Conservation (phyloP, 2,888 invertebrate genomes). For the Xiphydria camelus region DNA sequence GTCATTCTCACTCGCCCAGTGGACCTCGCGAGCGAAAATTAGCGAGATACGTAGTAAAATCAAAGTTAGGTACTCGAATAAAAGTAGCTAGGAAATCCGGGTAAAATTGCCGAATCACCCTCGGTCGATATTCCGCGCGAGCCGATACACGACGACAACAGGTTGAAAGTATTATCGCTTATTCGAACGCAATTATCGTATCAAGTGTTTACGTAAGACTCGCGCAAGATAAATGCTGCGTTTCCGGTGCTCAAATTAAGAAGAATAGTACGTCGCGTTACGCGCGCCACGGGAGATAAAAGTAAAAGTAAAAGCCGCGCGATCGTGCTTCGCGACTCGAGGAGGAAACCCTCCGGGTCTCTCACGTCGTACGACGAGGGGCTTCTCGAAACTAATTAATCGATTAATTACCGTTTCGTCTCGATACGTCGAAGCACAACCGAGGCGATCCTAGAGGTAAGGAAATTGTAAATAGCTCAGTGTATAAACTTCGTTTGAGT, state of each 20-base stretch:
- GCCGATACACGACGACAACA: conserved; percentile 33
- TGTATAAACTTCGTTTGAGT: conserved; percentile 47
- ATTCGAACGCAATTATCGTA: conserved; percentile 47
- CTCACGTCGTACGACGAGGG: no score
- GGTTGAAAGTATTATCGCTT: conserved; percentile 54
- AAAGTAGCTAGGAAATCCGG: neutral
- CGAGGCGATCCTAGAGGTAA: conserved; percentile 10
- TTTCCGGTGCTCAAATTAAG: conserved; percentile 35
- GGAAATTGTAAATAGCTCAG: conserved; percentile 47
- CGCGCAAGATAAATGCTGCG: conserved; percentile 10
- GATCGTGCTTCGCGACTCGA: no score
- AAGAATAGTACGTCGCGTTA: no score
- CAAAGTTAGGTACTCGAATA: neutral
- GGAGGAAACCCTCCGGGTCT: no score
- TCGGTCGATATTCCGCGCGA: neutral
- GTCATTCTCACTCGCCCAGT: no score
- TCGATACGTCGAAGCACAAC: no score
- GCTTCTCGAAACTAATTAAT: no score
- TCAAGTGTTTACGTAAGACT: conserved; percentile 35
- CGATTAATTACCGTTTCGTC: no score
- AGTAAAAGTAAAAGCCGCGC: no score
- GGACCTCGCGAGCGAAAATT: neutral
- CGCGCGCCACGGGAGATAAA: no score
- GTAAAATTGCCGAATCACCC: neutral
- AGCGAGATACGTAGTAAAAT: neutral